Evolutionary conservation across 2,113 vertebrate genomes (phyloP), one percentile per base, ranked within the genome.

Genomic region (Lepus americanus): DNA sequence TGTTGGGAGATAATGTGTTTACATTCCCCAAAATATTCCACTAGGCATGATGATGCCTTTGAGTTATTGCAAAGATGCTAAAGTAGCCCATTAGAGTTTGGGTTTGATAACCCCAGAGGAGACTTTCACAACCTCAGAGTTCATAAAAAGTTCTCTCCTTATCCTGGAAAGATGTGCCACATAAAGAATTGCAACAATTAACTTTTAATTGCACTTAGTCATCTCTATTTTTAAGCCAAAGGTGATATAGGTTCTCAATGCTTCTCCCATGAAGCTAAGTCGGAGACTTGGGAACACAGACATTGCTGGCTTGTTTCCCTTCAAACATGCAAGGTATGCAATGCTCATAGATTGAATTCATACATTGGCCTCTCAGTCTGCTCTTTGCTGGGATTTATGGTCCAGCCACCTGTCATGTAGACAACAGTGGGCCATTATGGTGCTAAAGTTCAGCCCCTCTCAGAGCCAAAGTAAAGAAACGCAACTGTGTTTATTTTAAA

Each of bases 401-500:
- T 29, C 36, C 88, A 95, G 70, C 79, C 94, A 97, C 95, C 95
- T 96, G 95, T 79, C 69, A 44, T 73, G 89, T 51, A 80, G 90
- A 94, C 95, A 91, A 96, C 74, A 96, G 95, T 89, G 53, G 53
- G 74, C 94, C 83, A 95, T 96, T 96, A 94, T 91, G 66, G 85
- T 90, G 89, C 82, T 88, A 66, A 97, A 95, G 90, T 96, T 92
- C 93, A 95, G 90, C 76, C 66, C 53, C 76, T 94, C 85, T 94
- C 90, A 69, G 69, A 94, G 94, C 79, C 95, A 95, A 96, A 94
- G 92, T 94, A 97, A 96, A 97, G 92, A 94, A 96, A 94, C 95
- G 95, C 92, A 96, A 96, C 92, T 96, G 96, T 96, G 92, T 96
- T 97, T 96, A 93, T 93, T 97, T 95, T 96, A 97, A 97, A 96